A percentile compares a stretch with the other conserved stretches of the same genome.
These are phyloP conservation scores for Diadegma fenestrale DNA, from an alignment of 2,888 invertebrate species.

Conservation along the genomic window DNA sequence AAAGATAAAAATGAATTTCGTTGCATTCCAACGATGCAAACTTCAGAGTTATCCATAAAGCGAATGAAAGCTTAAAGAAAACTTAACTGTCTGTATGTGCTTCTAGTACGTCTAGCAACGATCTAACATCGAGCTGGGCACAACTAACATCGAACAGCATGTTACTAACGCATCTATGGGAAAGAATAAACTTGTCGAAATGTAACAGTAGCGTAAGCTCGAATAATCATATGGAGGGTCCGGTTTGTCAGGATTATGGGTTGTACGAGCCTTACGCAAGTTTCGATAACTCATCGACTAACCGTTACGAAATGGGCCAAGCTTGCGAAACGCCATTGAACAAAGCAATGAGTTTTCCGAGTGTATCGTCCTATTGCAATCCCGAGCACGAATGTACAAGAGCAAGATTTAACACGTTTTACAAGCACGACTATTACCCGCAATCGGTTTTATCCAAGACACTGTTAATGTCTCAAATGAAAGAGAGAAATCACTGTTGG, in stretches of 20 bases:
- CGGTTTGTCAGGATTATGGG: constrained; percentile 72
- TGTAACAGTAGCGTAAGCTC: constrained; percentile 75
- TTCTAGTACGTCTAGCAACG: constrained; percentile 80
- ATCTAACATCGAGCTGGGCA: constrained; percentile 80
- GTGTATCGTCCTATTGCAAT: constrained; percentile 57
- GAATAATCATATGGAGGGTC: constrained; percentile 74
- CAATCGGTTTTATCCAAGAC: constrained; percentile 75
- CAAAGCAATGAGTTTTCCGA: constrained; percentile 49
- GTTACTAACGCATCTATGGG: constrained; percentile 81
- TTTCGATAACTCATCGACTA: constrained; percentile 38
- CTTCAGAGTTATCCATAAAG: too few species aligned
- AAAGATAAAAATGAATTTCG: too few species aligned
- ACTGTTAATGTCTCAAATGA: constrained; percentile 75
- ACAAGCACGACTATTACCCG: constrained; percentile 68
- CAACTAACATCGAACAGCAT: constrained; percentile 82
- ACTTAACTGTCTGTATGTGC: constrained; percentile 66
- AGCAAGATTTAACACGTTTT: constrained; percentile 49
- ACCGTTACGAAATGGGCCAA: constrained; percentile 52
- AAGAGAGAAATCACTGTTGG: constrained; percentile 82
- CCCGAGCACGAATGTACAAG: constrained; percentile 56
- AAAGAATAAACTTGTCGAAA: constrained; percentile 76
- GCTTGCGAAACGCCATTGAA: constrained; percentile 53
- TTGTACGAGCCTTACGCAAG: constrained; percentile 62
- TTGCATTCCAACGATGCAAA: too few species aligned
- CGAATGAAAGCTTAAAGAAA: not conserved